These are phyloP conservation scores for Polyommatus icarus DNA, from an alignment of 2,888 invertebrate genomes.

Conservation along the genomic window DNA sequence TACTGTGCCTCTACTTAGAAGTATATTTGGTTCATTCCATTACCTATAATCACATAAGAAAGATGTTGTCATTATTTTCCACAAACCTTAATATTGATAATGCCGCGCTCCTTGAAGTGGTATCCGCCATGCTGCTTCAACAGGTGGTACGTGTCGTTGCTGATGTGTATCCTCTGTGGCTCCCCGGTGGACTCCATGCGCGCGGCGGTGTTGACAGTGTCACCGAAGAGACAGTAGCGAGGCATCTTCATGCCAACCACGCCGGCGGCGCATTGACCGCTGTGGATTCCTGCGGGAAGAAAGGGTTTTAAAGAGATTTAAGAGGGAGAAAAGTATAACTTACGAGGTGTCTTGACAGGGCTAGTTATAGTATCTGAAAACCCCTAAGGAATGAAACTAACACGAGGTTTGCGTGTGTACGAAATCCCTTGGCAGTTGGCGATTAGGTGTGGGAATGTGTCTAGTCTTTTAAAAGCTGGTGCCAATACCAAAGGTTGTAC, in stretches of 20 bases:
- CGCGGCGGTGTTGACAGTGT: slow-evolving; percentile 90
- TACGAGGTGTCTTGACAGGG: no score
- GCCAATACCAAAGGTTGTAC: no score
- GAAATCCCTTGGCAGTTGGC: no score
- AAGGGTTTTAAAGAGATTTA: background rate
- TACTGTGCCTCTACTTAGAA: no score
- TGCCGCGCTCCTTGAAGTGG: slow-evolving; percentile 85
- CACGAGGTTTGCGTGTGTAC: no score
- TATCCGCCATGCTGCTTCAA: slow-evolving; percentile 87
- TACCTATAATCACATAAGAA: no score
- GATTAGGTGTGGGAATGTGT: no score
- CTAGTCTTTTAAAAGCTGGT: no score
- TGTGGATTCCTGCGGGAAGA: slow-evolving; percentile 60
- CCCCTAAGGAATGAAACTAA: no score
- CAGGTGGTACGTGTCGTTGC: slow-evolving; percentile 84
- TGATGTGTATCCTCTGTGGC: slow-evolving; percentile 88
- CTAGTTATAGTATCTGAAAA: no score
- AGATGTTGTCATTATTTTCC: background rate
- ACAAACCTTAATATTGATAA: slow-evolving; percentile 85
- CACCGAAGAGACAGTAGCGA: slow-evolving; percentile 90
- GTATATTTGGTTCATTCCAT: no score
- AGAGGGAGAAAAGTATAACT: background rate
- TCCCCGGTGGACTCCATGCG: slow-evolving; percentile 90
- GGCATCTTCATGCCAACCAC: slow-evolving; percentile 93
- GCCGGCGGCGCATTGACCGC: slow-evolving; percentile 89